Evolutionary conservation across 1,140 invertebrate species (phyloP), one percentile per base, ranked within the genome.

Genomic region (Notospermus geniculatus): DNA sequence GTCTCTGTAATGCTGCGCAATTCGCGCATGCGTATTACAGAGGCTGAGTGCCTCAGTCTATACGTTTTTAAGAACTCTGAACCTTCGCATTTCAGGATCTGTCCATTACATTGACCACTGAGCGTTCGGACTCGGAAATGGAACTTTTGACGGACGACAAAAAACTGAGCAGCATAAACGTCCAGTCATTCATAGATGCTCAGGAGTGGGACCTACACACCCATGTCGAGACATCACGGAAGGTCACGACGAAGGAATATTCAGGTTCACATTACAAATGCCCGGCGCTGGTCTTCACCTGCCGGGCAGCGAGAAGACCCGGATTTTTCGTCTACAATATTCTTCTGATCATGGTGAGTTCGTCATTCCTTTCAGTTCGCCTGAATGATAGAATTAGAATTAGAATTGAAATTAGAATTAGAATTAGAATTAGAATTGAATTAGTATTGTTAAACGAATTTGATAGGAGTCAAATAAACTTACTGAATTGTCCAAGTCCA

Each of bases 271-370:
- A 62, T 25, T 66, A 65, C 28, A 72, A 67, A 54, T 64, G 68
- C 23, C 68, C 73, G 1, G 69, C 64, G 2, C 30, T 71, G 2
- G 52, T 64, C n/a, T 65, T 68, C 29, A 65, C 57, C 11, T 75
- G 71, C 58, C 61, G 60, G 23, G 73, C 70, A 0, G 46, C 54
- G 0, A 57, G 78, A 52, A 60, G 76, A 19, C 78, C 76, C 1
- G 77, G 74, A 7, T 81, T 79, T 67, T 81, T 81, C 65, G 73
- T 81, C 17, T 80, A 77, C 77, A 81, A 81, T 70, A 81, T 81
- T 64, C 79, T 80, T 62, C 71, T 80, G 67, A 74, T 81, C 29
- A 80, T 77, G 62, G 79, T 80, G 71, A 72, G 73, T 70, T 36
- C 2, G 19, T 13, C 19, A n/a, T 11, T 22, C 7, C 19, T n/a